phyloP scores from a whole-genome alignment of 2,888 invertebrate species.

The Oscheius onirici region DNA sequence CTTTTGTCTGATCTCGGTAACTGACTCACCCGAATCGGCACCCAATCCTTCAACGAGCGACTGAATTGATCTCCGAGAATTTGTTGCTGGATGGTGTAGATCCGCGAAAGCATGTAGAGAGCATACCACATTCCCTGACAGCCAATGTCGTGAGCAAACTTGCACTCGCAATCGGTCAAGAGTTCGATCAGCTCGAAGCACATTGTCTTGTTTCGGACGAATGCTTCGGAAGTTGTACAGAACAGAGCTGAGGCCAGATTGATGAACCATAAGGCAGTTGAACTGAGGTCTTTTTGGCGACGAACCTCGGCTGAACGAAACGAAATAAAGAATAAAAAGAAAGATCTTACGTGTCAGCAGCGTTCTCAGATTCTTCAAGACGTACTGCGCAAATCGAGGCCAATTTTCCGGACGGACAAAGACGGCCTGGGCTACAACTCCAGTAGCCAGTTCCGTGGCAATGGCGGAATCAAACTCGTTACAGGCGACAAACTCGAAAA shows the following conservation, averaged over 20 bases:
- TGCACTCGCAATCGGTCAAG: constrained; percentile 38
- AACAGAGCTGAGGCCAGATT: constrained; percentile 36
- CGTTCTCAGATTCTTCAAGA: constrained; percentile 35
- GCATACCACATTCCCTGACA: constrained; percentile 31
- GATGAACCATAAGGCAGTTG: constrained; percentile 40
- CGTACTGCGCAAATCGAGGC: constrained; percentile 35
- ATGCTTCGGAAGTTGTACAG: constrained; percentile 32
- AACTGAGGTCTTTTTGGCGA: constrained; percentile 29
- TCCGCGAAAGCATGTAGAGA: constrained; percentile 28
- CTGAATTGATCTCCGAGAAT: constrained; percentile 23
- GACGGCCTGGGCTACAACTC: constrained; percentile 33
- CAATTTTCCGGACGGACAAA: constrained; percentile 33
- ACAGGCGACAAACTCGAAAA: constrained; percentile 34
- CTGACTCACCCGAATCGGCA: constrained; percentile 38
- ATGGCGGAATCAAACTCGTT: constrained; percentile 38
- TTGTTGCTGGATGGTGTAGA: constrained; percentile 31
- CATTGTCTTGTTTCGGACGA: constrained; percentile 39
- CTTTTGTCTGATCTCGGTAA: too few relatives aligned
- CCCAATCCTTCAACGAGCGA: constrained; percentile 40
- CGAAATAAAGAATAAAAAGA: background rate
- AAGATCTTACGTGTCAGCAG: constrained; percentile 38
- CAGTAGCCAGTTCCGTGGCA: constrained; percentile 38
- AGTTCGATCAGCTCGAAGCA: constrained; percentile 37
- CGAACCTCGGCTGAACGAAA: constrained; percentile 38
- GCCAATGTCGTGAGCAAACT: constrained; percentile 38